Evolutionary conservation across 2,888 invertebrate species (phyloP).

Genomic region (Polia nebulosa): DNA sequence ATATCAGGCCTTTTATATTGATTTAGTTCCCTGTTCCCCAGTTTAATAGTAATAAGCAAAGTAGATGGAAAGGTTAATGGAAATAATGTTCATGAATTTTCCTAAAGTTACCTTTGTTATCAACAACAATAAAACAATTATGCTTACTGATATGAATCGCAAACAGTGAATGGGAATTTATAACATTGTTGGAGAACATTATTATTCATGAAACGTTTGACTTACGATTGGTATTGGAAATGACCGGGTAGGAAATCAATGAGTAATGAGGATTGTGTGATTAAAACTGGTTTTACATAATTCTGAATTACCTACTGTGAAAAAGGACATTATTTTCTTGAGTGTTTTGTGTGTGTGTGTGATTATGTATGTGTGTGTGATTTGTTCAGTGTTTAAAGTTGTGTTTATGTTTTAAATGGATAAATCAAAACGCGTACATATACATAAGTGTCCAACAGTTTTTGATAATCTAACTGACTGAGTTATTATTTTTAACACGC

Average conservation of each 20-base stretch:
- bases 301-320: background rate
- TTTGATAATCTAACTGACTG: too few relatives aligned
- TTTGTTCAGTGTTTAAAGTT: too few relatives aligned
- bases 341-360: background rate
- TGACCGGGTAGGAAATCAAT: constrained; percentile 18
- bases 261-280: constrained; percentile 8
- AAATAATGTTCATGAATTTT: constrained; percentile 23
- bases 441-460: too few relatives aligned
- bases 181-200: constrained; percentile 27
- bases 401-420: too few relatives aligned
- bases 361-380: too few relatives aligned
- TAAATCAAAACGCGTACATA: too few relatives aligned
- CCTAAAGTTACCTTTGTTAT: constrained; percentile 34
- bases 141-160: constrained; percentile 38
- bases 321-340: background rate
- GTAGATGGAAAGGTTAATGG: constrained; percentile 32
- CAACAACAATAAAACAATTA: constrained; percentile 53
- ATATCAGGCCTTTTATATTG: background rate
- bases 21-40: background rate
- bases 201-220: constrained; percentile 31
- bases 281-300: constrained; percentile 12
- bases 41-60: constrained; percentile 14
- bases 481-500: too few relatives aligned
- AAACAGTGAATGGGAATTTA: constrained; percentile 13
- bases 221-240: constrained; percentile 27